Evolutionary conservation across 2,113 vertebrate species (phyloP).

Genomic region (Grus americana): DNA sequence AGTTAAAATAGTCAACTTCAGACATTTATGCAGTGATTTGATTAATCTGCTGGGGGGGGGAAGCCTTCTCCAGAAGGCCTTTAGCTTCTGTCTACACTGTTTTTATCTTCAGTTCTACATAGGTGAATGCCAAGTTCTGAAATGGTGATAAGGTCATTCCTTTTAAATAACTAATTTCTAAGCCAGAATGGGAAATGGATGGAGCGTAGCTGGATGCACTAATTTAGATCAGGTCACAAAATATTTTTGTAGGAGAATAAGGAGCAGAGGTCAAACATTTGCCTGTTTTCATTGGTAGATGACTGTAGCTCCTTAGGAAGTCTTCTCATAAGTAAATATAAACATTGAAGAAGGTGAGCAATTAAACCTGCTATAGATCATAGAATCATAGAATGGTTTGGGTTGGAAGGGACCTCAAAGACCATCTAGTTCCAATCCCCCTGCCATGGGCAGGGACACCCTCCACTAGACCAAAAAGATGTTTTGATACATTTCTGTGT

Average conservation of each 20-base stretch:
- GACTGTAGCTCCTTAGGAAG: conserved; percentile 6
- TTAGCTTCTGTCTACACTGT: neutral
- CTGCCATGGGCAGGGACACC: too few relatives aligned
- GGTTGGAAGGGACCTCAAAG: too few relatives aligned
- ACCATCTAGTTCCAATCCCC: too few relatives aligned
- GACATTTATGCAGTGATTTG: neutral
- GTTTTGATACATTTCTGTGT: conserved; percentile 14
- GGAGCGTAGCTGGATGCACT: neutral
- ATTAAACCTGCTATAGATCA: conserved; percentile 40
- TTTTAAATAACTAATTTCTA: conserved; percentile 28
- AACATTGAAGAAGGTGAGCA: neutral
- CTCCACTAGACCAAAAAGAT: neutral
- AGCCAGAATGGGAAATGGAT: conserved; percentile 6
- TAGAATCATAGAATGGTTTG: too few relatives aligned
- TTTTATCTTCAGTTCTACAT: neutral
- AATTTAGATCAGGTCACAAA: conserved; percentile 49
- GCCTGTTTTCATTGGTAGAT: neutral
- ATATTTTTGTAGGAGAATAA: conserved; percentile 30
- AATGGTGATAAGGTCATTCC: conserved; percentile 4
- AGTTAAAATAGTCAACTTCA: neutral
- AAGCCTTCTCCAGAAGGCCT: neutral
- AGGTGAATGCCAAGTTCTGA: neutral
- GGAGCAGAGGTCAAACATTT: conserved; percentile 15
- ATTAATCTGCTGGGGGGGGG: neutral
- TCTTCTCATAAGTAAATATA: neutral